Evolutionary conservation across 2,888 invertebrate species (phyloP).

Genomic region (Apodemia duryi): DNA sequence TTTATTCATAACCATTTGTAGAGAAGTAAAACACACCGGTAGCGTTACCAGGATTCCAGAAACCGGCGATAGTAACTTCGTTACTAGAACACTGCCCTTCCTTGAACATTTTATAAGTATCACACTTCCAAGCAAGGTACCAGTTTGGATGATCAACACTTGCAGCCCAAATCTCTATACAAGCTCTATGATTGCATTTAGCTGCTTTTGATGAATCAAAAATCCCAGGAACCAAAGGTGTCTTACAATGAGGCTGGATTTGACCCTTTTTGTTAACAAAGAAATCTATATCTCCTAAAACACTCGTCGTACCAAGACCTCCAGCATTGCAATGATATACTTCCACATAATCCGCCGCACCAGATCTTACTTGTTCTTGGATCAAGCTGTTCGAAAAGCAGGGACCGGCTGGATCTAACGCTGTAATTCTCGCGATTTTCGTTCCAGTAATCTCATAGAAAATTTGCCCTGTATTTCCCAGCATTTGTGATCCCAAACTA

Average conservation of each 20-base stretch:
- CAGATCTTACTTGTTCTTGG: constrained; percentile 68
- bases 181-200: constrained; percentile 60
- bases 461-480: constrained; percentile 53
- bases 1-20: constrained; percentile 47
- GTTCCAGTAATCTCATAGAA: constrained; percentile 47
- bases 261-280: constrained; percentile 79
- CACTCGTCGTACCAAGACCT: constrained; percentile 65
- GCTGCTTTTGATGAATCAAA: constrained; percentile 61
- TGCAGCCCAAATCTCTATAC: constrained; percentile 56
- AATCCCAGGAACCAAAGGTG: constrained; percentile 53
- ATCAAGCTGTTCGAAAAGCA: constrained; percentile 59
- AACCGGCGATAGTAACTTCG: constrained; percentile 53
- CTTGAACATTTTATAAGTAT: constrained; percentile 52
- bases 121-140: constrained; percentile 57
- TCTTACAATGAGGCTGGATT: constrained; percentile 76
- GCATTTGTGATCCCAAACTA: constrained; percentile 63
- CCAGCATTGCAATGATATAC: constrained; percentile 81
- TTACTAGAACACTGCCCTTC: constrained; percentile 46
- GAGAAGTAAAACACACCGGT: constrained; percentile 62
- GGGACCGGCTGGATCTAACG: constrained; percentile 68
- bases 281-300: constrained; percentile 78
- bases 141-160: constrained; percentile 52
- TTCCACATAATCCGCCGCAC: constrained; percentile 80
- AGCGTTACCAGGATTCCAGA: constrained; percentile 60
- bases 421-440: constrained; percentile 57